Percentiles rank a stretch among this genome's conserved stretches.
Evolutionary conservation across 2,113 vertebrate genomes (phyloP).

Genomic region (Brachyistius frenatus): DNA sequence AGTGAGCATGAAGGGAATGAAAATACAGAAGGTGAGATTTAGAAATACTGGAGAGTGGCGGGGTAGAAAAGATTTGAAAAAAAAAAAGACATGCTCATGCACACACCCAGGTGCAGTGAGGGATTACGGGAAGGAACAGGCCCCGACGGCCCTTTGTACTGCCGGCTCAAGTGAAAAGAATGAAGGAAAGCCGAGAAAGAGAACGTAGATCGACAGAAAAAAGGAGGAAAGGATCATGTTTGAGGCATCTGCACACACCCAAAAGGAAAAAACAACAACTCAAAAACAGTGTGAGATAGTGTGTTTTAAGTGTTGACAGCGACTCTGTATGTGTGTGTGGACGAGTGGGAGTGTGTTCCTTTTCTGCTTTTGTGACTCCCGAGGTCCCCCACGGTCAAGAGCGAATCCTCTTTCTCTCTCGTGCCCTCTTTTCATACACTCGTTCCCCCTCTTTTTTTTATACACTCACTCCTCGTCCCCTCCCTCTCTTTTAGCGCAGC

Average conservation of each 20-base stretch:
- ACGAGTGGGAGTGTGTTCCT: conserved; percentile 45
- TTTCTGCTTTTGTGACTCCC: conserved; percentile 66
- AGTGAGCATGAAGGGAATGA: conserved; percentile 57
- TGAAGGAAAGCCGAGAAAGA: conserved; percentile 35
- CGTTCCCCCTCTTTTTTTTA: conserved; percentile 65
- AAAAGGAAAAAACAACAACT: conserved; percentile 20
- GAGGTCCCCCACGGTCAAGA: conserved; percentile 76
- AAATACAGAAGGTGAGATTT: conserved; percentile 49
- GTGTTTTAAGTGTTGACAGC: conserved; percentile 24
- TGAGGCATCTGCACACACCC: conserved; percentile 41
- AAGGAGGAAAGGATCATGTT: conserved; percentile 35
- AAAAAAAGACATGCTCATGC: conserved; percentile 4
- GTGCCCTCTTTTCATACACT: conserved; percentile 74
- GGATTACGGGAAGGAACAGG: conserved; percentile 63
- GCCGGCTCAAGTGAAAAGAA: conserved; percentile 51
- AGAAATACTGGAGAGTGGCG: conserved; percentile 18
- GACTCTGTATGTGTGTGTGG: conserved; percentile 47
- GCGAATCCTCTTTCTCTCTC: conserved; percentile 73
- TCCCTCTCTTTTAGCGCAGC: conserved; percentile 74
- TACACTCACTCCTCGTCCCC: conserved; percentile 75
- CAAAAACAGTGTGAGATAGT: conserved; percentile 18
- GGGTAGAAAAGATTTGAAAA: neutral
- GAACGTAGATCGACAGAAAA: conserved; percentile 13
- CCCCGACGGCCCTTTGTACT: conserved; percentile 47
- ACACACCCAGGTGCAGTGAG: conserved; percentile 48